Percentiles rank a stretch among this genome's conserved stretches.
Evolutionary conservation across 1,140 invertebrate genomes (phyloP).

Genomic region (Eulimnadia texana): DNA sequence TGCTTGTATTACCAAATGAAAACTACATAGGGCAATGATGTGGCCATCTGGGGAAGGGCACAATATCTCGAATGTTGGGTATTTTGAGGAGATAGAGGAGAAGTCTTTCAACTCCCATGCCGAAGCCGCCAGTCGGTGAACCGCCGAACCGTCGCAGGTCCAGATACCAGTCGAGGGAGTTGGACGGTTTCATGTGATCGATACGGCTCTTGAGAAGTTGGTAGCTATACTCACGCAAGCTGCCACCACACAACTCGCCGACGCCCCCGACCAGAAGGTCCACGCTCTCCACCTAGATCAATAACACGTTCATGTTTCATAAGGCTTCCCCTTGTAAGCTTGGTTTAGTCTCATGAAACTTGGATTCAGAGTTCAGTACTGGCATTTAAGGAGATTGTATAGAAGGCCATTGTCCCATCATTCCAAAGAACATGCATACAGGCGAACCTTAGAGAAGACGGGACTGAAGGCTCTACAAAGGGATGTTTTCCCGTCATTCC

Average conservation of each 20-base stretch:
- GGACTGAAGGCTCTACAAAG: too few relatives aligned
- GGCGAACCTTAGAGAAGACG: too few relatives aligned
- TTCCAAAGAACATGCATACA: too few relatives aligned
- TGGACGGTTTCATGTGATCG: constrained; percentile 21
- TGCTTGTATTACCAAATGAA: too few relatives aligned
- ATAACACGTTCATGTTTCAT: constrained; percentile 11
- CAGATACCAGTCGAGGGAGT: constrained; percentile 71
- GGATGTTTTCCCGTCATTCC: too few relatives aligned
- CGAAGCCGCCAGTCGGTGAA: constrained; percentile 81
- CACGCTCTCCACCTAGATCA: constrained; percentile 54
- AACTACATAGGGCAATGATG: constrained; percentile 73
- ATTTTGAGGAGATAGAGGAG: constrained; percentile 66
- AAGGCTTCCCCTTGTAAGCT: too few relatives aligned
- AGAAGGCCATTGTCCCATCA: too few relatives aligned
- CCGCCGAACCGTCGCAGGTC: constrained; percentile 78
- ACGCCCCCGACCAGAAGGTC: constrained; percentile 76
- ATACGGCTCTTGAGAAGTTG: constrained; percentile 39
- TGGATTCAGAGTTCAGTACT: background rate
- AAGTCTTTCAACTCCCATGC: constrained; percentile 85
- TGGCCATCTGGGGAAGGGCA: constrained; percentile 87
- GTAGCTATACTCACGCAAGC: constrained; percentile 72
- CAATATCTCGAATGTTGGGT: constrained; percentile 77
- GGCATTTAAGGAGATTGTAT: too few relatives aligned
- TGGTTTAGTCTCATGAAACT: background rate
- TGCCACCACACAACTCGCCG: constrained; percentile 87